A percentile compares a stretch with the other conserved stretches of the same genome.
These are phyloP conservation scores for Indicator maculatus DNA, from an alignment of 2,113 vertebrate genomes.

Conservation along the genomic window DNA sequence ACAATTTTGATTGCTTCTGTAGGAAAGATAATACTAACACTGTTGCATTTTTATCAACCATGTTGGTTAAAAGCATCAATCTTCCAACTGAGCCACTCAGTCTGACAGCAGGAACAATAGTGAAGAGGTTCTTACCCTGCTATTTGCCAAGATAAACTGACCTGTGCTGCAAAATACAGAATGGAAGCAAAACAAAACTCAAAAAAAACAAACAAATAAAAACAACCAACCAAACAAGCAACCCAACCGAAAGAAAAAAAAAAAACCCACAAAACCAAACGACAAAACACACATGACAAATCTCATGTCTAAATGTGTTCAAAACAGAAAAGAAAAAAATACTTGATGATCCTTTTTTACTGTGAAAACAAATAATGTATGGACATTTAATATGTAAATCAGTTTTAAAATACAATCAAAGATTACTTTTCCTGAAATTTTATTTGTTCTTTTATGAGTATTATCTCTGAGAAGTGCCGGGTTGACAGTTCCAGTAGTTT, in stretches of 20 bases:
- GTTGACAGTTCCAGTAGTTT: neutral
- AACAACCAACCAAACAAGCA: too few relatives aligned
- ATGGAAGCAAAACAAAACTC: neutral
- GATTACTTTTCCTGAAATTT: neutral
- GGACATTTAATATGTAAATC: neutral
- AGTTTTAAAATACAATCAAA: neutral
- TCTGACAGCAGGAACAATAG: conserved; percentile 6
- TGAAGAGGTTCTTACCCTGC: neutral
- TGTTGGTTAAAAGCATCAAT: neutral
- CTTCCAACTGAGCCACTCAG: neutral
- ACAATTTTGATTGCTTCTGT: neutral
- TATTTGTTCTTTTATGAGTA: neutral
- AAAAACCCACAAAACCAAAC: too few relatives aligned
- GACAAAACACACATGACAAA: neutral
- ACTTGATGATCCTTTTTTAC: neutral
- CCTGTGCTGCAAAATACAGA: neutral
- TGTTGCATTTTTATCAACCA: neutral
- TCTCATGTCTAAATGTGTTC: neutral
- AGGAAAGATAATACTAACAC: neutral
- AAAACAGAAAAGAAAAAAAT: neutral
- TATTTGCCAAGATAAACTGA: neutral
- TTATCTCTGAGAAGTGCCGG: neutral
- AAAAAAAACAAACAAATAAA: too few relatives aligned
- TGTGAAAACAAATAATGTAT: neutral
- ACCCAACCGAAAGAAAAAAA: too few relatives aligned